These are phyloP conservation scores for Molorchus minor DNA, from an alignment of 2,888 invertebrate species.

Conservation along the genomic window DNA sequence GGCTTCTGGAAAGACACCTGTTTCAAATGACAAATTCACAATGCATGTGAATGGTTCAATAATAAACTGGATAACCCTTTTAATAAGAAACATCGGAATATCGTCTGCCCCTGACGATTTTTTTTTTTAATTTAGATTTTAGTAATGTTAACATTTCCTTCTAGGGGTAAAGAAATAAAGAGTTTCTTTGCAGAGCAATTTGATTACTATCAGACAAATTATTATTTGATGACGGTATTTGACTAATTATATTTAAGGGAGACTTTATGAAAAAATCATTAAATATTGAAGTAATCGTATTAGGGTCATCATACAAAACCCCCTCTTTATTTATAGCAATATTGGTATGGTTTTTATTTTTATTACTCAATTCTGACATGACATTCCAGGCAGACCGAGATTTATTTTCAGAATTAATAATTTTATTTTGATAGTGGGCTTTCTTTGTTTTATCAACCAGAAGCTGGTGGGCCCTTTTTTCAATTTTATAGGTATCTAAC, in stretches of 20 bases:
- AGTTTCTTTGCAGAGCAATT: not conserved
- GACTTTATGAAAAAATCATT: not conserved
- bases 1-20: slow-evolving; percentile 2
- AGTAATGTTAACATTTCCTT: not conserved
- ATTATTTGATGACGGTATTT: not conserved
- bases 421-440: not conserved
- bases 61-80: not conserved
- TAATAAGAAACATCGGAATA: not conserved
- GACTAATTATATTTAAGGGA: not conserved
- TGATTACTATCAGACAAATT: not conserved
- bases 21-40: slow-evolving; percentile 10
- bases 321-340: not conserved
- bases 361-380: not conserved
- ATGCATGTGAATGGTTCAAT: not conserved
- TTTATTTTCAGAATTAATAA: not conserved
- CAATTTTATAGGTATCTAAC: not conserved
- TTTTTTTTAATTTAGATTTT: not conserved
- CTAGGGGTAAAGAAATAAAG: not conserved
- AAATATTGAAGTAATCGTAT: not conserved
- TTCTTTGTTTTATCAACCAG: not conserved
- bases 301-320: not conserved
- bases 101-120: not conserved
- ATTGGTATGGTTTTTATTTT: not conserved
- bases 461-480: not conserved
- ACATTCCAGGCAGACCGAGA: not conserved